Base-by-base conservation (phyloP, 2,888 invertebrate genomes). In the Tethea ocularis region DNA sequence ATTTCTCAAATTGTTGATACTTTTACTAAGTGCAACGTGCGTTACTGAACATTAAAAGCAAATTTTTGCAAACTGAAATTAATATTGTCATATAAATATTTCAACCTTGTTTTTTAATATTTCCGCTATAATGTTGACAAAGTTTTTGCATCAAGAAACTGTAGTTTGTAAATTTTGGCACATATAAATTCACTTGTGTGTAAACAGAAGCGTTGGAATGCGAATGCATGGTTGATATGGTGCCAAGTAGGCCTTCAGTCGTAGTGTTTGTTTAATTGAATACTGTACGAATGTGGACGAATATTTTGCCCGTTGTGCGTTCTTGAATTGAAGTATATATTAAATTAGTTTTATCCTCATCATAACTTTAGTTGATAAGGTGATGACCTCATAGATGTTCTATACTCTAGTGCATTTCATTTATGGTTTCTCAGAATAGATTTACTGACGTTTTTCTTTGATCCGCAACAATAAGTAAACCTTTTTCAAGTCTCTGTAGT, bases 231-330 rank as follows among this genome's bases (percentile, higher is more conserved):
- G 61, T 78, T 82, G 82, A 75, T 60, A 62, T 60, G 52, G 61
- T 80, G 82, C 82, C 82, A 82, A 82, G 65, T 78, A 74, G 78
- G 78, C 61, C 64, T 64, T 38, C 57, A 62, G 57, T 56, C 33
- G 57, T 58, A 72, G 70, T 61, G 52, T 67, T 66, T 69, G 71
- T 76, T 72, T 66, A 72, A 72, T 71, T 67, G 66, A 75, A 72
- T 65, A 74, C 66, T 69, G 73, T 62, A 67, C 57, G 13, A 73
- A 66, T 66, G 61, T 62, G 56, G 53, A 29, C n/a, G 26, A 57
- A 61, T 72, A 73, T 71, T 66, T 20, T 20, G 46, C n/a, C n/a
- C 10, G n/a, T n/a, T 5, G 38, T 46, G 10, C 46, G 46, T 41
- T 41, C 11, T n/a, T 38, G 38, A 38, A 38, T 26, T 26, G 26